These are phyloP conservation scores for Micrasema minimum DNA, from an alignment of 1,140 invertebrate genomes.

Conservation along the genomic window DNA sequence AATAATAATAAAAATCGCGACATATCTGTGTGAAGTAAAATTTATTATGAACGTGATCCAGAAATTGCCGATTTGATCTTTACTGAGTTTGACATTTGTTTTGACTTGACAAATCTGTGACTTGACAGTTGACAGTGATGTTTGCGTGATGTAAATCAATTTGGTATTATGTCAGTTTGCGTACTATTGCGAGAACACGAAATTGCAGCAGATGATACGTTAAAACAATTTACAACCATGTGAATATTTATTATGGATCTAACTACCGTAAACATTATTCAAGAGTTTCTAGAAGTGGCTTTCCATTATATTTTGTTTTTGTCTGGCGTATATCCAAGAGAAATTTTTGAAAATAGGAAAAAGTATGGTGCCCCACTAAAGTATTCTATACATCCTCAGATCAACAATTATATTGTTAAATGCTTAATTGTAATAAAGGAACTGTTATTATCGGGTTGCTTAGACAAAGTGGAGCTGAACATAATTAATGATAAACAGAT, in stretches of 20 bases:
- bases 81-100: too few species aligned
- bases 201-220: too few species aligned
- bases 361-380: conserved; percentile 69
- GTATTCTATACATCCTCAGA: conserved; percentile 69
- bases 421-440: conserved; percentile 62
- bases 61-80: too few species aligned
- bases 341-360: conserved; percentile 69
- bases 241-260: conserved; percentile 55
- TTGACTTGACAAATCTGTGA: too few species aligned
- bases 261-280: conserved; percentile 59
- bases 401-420: conserved; percentile 70
- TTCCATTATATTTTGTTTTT: conserved; percentile 70
- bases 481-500: conserved; percentile 56
- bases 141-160: too few species aligned
- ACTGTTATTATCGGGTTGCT: conserved; percentile 61
- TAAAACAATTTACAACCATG: not conserved
- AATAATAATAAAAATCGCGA: too few species aligned
- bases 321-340: conserved; percentile 69
- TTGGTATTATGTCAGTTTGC: too few species aligned
- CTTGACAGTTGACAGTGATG: too few species aligned
- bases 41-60: too few species aligned
- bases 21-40: too few species aligned
- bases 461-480: conserved; percentile 65
- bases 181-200: too few species aligned
- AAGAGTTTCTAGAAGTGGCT: conserved; percentile 71